Evolutionary conservation across 2,797 vertebrate species (phyloP), one percentile per base, ranked within the genome.

Genomic region (Periophthalmus magnuspinnatus): DNA sequence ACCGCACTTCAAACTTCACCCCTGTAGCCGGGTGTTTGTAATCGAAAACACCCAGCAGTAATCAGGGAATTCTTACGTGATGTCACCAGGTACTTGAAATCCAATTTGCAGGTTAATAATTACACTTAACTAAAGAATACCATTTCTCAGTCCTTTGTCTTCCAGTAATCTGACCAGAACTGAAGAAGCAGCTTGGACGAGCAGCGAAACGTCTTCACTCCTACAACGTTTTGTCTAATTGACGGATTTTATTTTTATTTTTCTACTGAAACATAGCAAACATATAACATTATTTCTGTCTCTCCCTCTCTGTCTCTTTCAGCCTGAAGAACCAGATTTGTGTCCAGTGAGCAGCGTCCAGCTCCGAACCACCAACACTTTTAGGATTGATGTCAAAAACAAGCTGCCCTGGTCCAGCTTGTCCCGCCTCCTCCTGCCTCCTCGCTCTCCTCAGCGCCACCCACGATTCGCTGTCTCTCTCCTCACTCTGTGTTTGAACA

Each of bases 281-380:
- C 48, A 2, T 52, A 6, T 52, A 52, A 52, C 17, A 5, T 52
- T 16, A 17, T 5, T 17, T 52, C 19, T 28, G 74, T 60, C 69
- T 69, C 73, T n/a, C 28, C 13, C 22, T 24, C 2, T 58, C 5
- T 58, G 24, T 58, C 24, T 58, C 13, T 32, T 28, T 58, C 90
- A 94, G 93, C 84, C 87, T 94, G 92, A 94, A 94, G 88, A 94
- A 92, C 79, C 92, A 93, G 87, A 91, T 93, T 75, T 93, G 93
- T 83, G 91, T 93, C 90, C 92, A 93, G 88, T 94, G 93, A 94
- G 70, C 69, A 52, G 71, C 57, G 75, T 77, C n/a, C 65, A 61
- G 69, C 86, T 69, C 61, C 14, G 38, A 71, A 73, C 82, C 61
- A 64, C 41, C 61, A 47, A 64, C 82, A 83, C 88, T 82, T 72